These are phyloP conservation scores for Empidonax alnorum DNA, from an alignment of 2,113 vertebrate species.

Conservation along the genomic window DNA sequence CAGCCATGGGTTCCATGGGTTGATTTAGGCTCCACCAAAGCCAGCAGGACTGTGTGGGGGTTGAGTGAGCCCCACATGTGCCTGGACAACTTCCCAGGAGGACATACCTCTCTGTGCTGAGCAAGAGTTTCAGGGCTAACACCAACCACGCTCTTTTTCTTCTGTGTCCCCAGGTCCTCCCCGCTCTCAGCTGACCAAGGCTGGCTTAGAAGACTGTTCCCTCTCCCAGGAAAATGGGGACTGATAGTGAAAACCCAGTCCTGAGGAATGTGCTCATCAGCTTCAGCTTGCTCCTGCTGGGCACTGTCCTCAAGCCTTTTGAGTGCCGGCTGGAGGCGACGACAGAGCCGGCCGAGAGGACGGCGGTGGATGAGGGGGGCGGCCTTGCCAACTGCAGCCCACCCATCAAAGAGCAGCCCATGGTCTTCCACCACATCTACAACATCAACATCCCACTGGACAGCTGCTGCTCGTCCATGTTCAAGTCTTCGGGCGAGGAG, in stretches of 20 bases:
- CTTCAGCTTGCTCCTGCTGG: conserved; percentile 77
- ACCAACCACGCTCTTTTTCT: not conserved
- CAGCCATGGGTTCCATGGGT: not conserved
- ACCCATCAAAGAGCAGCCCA: conserved; percentile 79
- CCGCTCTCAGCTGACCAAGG: not conserved
- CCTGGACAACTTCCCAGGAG: not conserved
- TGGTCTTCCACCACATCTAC: conserved; percentile 96
- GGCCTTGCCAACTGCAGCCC: conserved; percentile 77
- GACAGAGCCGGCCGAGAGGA: conserved; percentile 72
- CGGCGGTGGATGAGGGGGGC: conserved; percentile 62
- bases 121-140: not conserved
- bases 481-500: conserved; percentile 78
- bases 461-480: conserved; percentile 87
- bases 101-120: not conserved
- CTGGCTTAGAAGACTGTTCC: conserved; percentile 25
- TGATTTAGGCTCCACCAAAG: not conserved
- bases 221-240: conserved; percentile 71
- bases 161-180: conserved; percentile 44
- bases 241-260: conserved; percentile 64
- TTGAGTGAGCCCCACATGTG: not conserved
- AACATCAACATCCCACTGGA: conserved; percentile 93
- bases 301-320: conserved; percentile 66
- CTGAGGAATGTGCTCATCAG: conserved; percentile 77
- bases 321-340: conserved; percentile 75
- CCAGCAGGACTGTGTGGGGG: not conserved